Percentiles rank a stretch among this genome's conserved stretches.
Conservation (phyloP, 92 coral and sea anemone species). For the Palythoa caribaeorum region DNA sequence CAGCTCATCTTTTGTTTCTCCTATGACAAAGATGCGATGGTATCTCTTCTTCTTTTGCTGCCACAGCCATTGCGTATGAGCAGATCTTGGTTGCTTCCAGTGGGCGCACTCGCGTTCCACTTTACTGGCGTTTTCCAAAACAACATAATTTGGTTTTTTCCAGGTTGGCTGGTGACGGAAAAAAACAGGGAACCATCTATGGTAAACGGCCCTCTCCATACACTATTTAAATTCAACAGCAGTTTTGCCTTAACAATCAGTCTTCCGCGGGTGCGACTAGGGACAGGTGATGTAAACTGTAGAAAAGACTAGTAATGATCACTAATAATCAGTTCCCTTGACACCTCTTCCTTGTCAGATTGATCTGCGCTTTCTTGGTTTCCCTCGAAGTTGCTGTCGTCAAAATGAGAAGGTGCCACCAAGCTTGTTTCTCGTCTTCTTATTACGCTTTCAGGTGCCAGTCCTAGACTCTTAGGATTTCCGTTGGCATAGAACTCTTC, state of each 20-base stretch:
- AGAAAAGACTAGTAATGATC: slow-evolving; percentile 7
- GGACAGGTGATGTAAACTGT: no score
- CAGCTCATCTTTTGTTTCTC: no score
- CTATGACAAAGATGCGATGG: no score
- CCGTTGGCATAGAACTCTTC: no score
- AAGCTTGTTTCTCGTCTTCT: neutral
- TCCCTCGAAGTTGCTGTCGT: slow-evolving; percentile 9
- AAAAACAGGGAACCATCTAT: slow-evolving; percentile 8
- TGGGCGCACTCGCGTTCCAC: slow-evolving; percentile 34
- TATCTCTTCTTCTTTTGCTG: neutral
- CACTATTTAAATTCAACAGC: no score
- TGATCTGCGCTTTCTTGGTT: neutral
- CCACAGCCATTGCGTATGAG: slow-evolving; percentile 53
- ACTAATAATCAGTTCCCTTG: neutral
- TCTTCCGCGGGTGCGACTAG: no score
- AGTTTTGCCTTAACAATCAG: no score
- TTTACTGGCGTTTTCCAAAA: no score
- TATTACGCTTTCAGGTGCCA: neutral
- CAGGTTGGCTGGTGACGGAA: slow-evolving; percentile 38
- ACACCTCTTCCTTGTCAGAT: slow-evolving; percentile 11
- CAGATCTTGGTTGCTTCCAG: slow-evolving; percentile 57
- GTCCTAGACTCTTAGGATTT: no score
- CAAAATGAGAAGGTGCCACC: neutral
- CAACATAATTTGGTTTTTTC: neutral
- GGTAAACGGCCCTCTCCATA: no score